Conservation (phyloP, 2,113 vertebrate species). For the Coryphaenoides rupestris region DNA sequence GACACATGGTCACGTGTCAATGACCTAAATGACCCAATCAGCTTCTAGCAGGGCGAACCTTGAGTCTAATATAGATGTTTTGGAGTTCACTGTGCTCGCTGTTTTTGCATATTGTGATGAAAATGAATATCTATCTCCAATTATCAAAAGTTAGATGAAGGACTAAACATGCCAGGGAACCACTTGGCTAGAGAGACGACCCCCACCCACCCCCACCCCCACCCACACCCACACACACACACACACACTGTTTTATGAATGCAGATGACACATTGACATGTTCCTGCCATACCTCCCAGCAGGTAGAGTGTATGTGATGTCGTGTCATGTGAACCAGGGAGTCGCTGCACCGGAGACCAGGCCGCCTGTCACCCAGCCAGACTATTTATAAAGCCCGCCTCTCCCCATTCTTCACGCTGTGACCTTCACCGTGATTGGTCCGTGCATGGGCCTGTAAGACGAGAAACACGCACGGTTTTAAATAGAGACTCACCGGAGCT, state of each 20-base stretch:
- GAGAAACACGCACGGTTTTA: background rate
- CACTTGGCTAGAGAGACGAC: too few species aligned
- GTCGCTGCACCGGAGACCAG: background rate
- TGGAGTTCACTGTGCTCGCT: too few species aligned
- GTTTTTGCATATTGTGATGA: background rate
- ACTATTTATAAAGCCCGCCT: conserved; percentile 52
- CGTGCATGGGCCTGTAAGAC: background rate
- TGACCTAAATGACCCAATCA: too few species aligned
- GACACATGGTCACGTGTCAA: too few species aligned
- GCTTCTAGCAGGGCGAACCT: too few species aligned
- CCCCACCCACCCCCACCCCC: background rate
- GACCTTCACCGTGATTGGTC: conserved; percentile 58
- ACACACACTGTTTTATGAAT: background rate
- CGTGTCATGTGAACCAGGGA: background rate
- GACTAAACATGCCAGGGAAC: too few species aligned
- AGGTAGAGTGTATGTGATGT: conserved; percentile 1
- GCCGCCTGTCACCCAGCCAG: background rate
- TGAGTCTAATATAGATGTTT: too few species aligned
- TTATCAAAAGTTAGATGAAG: too few species aligned
- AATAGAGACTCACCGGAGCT: background rate
- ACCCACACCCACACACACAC: background rate
- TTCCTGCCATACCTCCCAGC: background rate
- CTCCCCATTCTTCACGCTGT: conserved; percentile 15
- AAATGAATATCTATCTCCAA: too few species aligned
- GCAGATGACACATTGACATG: background rate